Evolutionary conservation across 2,888 invertebrate genomes (phyloP).

Genomic region (Hesperia comma): DNA sequence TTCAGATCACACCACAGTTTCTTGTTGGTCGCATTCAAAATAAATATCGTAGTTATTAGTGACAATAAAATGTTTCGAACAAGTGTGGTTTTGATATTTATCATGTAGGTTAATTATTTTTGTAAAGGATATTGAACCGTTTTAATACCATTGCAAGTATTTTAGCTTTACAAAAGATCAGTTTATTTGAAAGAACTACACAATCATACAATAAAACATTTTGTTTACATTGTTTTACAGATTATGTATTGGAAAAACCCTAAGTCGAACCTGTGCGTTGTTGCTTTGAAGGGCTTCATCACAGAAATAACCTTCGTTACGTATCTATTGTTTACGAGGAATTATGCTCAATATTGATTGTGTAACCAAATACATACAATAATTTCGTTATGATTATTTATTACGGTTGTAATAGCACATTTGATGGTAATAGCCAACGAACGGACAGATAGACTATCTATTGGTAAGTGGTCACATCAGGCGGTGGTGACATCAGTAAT

Average conservation of each 20-base stretch:
- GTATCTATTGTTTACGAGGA: not conserved
- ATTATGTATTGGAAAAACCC: no score
- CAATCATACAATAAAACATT: no score
- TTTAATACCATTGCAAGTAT: not conserved
- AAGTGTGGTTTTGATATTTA: slow-evolving; percentile 6
- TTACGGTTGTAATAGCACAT: no score
- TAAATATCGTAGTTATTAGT: slow-evolving; percentile 6
- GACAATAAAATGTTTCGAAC: slow-evolving; percentile 9
- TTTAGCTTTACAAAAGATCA: no score
- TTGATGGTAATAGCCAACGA: no score
- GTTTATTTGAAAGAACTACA: no score
- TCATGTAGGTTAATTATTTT: slow-evolving; percentile 1
- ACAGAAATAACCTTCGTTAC: slow-evolving; percentile 16
- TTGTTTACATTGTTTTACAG: no score
- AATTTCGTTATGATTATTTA: no score
- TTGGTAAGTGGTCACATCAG: no score
- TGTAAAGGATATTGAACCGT: not conserved
- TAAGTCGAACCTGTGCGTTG: not conserved
- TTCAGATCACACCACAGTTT: not conserved
- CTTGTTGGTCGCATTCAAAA: slow-evolving; percentile 7
- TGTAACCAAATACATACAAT: no score
- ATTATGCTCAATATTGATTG: not conserved
- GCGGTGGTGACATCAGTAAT: no score
- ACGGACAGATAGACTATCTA: no score
- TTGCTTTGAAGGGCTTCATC: slow-evolving; percentile 15